Percentiles rank a stretch among this genome's conserved stretches.
Evolutionary conservation across 2,113 vertebrate genomes (phyloP).

Genomic region (Melanotaenia duboulayi): DNA sequence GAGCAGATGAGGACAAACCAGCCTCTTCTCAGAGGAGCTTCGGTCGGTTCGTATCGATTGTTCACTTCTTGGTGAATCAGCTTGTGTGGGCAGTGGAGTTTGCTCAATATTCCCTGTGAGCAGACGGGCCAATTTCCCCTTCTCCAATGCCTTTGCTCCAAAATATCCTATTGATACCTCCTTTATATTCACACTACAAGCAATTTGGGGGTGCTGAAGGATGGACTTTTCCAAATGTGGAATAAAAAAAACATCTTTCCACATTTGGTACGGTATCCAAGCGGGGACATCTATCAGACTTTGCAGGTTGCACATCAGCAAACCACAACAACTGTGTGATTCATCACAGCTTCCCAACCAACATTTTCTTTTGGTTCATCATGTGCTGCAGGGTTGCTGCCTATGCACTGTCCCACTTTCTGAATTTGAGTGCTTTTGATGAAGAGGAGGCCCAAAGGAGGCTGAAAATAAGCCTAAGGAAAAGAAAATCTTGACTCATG

Average conservation of each 20-base stretch:
- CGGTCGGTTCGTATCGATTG: conserved; percentile 64
- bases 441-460: conserved; percentile 2
- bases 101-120: conserved; percentile 60
- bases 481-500: conserved; percentile 5
- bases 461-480: conserved; percentile 16
- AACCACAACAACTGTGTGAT: conserved; percentile 29
- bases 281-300: conserved; percentile 17
- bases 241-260: conserved; percentile 36
- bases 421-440: conserved; percentile 37
- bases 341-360: conserved; percentile 26
- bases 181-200: conserved; percentile 66
- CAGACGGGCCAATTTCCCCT: conserved; percentile 63
- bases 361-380: conserved; percentile 45
- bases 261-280: conserved; percentile 8
- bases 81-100: conserved; percentile 55
- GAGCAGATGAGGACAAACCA: conserved; percentile 22
- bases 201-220: conserved; percentile 42
- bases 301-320: conserved; percentile 27
- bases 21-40: conserved; percentile 46
- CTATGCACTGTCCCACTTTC: conserved; percentile 15
- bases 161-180: conserved; percentile 66
- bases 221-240: conserved; percentile 47
- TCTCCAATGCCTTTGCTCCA: conserved; percentile 45
- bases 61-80: conserved; percentile 65
- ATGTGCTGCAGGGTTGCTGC: conserved; percentile 16